Conservation (phyloP, 2,888 invertebrate genomes). For the Vanessa cardui region DNA sequence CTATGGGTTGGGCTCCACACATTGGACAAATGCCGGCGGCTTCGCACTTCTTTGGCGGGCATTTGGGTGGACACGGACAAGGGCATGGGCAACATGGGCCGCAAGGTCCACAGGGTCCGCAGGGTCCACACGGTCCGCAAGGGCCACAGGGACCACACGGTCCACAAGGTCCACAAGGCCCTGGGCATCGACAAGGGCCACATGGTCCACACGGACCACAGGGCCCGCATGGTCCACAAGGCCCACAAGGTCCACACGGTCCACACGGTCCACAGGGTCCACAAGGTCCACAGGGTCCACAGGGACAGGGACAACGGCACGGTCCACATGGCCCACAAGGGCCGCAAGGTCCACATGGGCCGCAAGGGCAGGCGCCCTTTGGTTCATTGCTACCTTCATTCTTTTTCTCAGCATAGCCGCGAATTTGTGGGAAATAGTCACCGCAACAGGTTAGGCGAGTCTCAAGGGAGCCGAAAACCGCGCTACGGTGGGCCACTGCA, state of each 20-base stretch:
- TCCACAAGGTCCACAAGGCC: constrained; percentile 44
- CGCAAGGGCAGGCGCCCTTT: constrained; percentile 43
- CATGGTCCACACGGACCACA: constrained; percentile 54
- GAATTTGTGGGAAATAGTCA: constrained; percentile 48
- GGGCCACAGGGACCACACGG: constrained; percentile 56
- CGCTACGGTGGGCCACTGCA: constrained; percentile 56
- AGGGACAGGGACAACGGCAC: constrained; percentile 45
- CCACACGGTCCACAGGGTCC: constrained; percentile 53
- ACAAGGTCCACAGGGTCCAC: constrained; percentile 44
- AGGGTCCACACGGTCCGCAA: constrained; percentile 50
- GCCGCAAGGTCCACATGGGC: constrained; percentile 48
- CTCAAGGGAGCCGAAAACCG: constrained; percentile 42
- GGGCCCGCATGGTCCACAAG: constrained; percentile 47
- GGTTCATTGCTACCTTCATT: constrained; percentile 48
- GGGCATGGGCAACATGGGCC: constrained; percentile 47
- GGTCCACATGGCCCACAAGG: constrained; percentile 49
- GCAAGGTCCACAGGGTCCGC: constrained; percentile 53
- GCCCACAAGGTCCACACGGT: constrained; percentile 55
- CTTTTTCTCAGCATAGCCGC: constrained; percentile 55
- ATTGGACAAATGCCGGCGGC: constrained; percentile 43
- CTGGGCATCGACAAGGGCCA: constrained; percentile 43
- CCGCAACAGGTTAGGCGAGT: constrained; percentile 54
- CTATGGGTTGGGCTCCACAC: constrained; percentile 40
- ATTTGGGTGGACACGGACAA: constrained; percentile 49
- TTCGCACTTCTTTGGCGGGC: constrained; percentile 47